These are phyloP conservation scores for Steinernema scapterisci DNA, from an alignment of 2,888 invertebrate species.

Conservation along the genomic window DNA sequence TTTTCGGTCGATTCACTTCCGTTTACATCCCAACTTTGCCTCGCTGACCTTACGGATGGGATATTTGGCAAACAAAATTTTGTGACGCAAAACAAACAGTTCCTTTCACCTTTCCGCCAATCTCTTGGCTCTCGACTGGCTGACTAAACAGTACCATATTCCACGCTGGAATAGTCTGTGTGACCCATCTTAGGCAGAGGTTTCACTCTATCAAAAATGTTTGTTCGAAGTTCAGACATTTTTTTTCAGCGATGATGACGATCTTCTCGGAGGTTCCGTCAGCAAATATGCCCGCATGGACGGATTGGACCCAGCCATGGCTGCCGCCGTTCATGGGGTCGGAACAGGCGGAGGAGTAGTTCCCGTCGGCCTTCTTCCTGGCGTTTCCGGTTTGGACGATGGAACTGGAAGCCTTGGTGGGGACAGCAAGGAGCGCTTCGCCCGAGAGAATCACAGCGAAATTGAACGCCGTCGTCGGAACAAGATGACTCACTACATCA, in stretches of 20 bases:
- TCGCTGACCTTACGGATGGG: background rate
- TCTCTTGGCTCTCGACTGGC: background rate
- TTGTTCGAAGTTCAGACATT: background rate
- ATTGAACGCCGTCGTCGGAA: slow-evolving; percentile 96
- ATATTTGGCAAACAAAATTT: slow-evolving; percentile 25
- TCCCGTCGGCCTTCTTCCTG: background rate
- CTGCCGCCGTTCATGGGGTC: slow-evolving; percentile 39
- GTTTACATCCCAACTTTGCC: slow-evolving; percentile 12
- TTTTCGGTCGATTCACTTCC: background rate
- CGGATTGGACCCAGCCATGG: background rate
- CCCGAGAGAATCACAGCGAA: slow-evolving; percentile 65
- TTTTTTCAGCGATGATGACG: slow-evolving; percentile 48
- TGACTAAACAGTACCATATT: background rate
- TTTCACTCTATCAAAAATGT: too few species aligned
- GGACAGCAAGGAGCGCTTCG: slow-evolving; percentile 63
- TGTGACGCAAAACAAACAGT: slow-evolving; percentile 26
- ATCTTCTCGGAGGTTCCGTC: slow-evolving; percentile 50
- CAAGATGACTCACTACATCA: slow-evolving; percentile 99
- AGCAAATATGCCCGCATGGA: slow-evolving; percentile 59
- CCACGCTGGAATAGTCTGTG: background rate
- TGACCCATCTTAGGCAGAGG: too few species aligned
- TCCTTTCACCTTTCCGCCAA: slow-evolving; percentile 16
- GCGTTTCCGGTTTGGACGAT: background rate
- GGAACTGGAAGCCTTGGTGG: slow-evolving; percentile 33
- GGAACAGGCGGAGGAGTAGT: background rate